A percentile compares a stretch with the other conserved stretches of the same genome.
Conservation (phyloP, 2,888 invertebrate genomes). For the Dioctria linearis region DNA sequence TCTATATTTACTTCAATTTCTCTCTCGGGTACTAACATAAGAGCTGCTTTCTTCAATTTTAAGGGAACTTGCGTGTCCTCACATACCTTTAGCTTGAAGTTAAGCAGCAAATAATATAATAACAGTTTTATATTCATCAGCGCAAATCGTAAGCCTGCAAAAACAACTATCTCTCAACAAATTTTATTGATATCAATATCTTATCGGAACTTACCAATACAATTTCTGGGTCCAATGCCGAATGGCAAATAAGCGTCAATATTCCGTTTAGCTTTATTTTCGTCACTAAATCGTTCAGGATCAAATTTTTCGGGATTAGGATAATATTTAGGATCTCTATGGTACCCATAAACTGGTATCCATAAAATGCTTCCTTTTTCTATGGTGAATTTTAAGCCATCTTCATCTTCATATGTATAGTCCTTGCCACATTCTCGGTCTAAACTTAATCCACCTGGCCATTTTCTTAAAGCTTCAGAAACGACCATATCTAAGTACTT, state of each 20-base stretch:
- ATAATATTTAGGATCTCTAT: conserved; percentile 73
- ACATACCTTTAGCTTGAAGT: no score
- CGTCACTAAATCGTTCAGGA: conserved; percentile 73
- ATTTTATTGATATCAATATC: no score
- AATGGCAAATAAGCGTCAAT: conserved; percentile 74
- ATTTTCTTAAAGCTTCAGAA: conserved; percentile 73
- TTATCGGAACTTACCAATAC: conserved; percentile 71
- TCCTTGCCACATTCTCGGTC: conserved; percentile 74
- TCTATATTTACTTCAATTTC: no score
- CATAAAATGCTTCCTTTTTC: conserved; percentile 54
- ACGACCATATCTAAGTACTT: conserved; percentile 75
- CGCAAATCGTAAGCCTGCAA: no score
- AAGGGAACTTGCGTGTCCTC: no score
- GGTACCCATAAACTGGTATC: conserved; percentile 70
- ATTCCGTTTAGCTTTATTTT: conserved; percentile 68
- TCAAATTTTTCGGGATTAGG: conserved; percentile 75
- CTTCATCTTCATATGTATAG: conserved; percentile 66
- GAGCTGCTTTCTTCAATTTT: no score
- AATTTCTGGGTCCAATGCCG: conserved; percentile 76
- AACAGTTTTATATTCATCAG: no score
- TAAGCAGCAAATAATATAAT: no score
- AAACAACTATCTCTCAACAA: no score
- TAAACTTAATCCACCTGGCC: conserved; percentile 71
- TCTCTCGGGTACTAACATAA: no score
- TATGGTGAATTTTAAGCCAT: conserved; percentile 56